A percentile compares a stretch with the other conserved stretches of the same genome.
phyloP scores from a whole-genome alignment of 2,888 invertebrate species.

The Drosophila algonquin region DNA sequence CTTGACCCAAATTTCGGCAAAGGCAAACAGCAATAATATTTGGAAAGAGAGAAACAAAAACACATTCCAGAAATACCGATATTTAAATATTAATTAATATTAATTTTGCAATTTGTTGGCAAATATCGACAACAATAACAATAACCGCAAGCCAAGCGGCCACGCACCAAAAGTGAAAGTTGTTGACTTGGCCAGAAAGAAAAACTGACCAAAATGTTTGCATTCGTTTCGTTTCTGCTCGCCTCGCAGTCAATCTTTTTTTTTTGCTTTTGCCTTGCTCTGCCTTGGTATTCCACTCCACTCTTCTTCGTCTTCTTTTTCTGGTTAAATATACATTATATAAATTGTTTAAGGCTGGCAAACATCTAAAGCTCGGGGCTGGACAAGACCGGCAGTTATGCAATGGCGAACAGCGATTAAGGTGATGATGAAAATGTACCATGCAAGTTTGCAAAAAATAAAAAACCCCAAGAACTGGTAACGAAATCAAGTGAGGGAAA shows the following conservation, averaged over 20 bases:
- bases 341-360: constrained; percentile 58
- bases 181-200: constrained; percentile 45
- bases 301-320: constrained; percentile 28
- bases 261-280: constrained; percentile 26
- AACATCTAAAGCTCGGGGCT: constrained; percentile 35
- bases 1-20: constrained; percentile 64
- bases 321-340: constrained; percentile 55
- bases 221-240: constrained; percentile 38
- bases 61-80: constrained; percentile 37
- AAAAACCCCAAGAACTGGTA: neutral
- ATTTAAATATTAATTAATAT: constrained; percentile 67
- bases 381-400: constrained; percentile 39
- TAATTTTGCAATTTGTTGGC: constrained; percentile 60
- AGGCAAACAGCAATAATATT: constrained; percentile 5
- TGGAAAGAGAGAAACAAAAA: constrained; percentile 2
- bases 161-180: constrained; percentile 44
- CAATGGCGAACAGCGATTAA: constrained; percentile 14
- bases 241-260: constrained; percentile 57
- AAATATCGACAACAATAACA: constrained; percentile 30
- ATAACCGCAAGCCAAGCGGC: constrained; percentile 6
- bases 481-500: too few species aligned
- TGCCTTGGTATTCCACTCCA: constrained; percentile 14
- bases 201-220: constrained; percentile 44
- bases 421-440: constrained; percentile 21
- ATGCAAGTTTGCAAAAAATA: neutral